Conservation (phyloP, 2,113 vertebrate species). For the Neogobius melanostomus region DNA sequence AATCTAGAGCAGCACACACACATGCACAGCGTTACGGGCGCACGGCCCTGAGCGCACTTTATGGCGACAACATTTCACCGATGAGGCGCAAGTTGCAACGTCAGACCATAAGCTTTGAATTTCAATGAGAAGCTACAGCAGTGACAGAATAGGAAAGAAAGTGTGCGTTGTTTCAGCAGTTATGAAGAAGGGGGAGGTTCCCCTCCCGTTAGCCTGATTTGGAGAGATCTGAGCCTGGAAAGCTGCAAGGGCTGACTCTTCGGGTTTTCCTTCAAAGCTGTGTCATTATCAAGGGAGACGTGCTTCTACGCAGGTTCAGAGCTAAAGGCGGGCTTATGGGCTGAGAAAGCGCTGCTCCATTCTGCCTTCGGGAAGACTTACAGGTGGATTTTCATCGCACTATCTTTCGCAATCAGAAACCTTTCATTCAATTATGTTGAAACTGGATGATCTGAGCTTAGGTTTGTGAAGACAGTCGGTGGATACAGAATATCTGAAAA, state of each 20-base stretch:
- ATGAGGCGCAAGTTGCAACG: slow-evolving; percentile 60
- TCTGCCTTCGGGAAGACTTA: slow-evolving; percentile 22
- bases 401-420: slow-evolving; percentile 25
- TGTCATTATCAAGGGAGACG: slow-evolving; percentile 43
- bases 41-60: slow-evolving; percentile 36
- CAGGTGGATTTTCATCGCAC: slow-evolving; percentile 45
- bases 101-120: slow-evolving; percentile 47
- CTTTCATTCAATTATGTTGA: slow-evolving; percentile 37
- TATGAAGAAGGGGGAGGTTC: slow-evolving; percentile 46
- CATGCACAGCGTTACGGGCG: slow-evolving; percentile 13
- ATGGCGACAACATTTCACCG: slow-evolving; percentile 50
- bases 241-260: slow-evolving; percentile 41
- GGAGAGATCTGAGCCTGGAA: slow-evolving; percentile 52
- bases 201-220: slow-evolving; percentile 20
- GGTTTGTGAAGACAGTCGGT: neutral
- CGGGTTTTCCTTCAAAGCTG: slow-evolving; percentile 55
- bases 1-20: slow-evolving; percentile 68
- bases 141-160: slow-evolving; percentile 42
- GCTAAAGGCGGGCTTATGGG: slow-evolving; percentile 32
- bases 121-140: slow-evolving; percentile 30
- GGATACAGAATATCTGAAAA: neutral
- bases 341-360: slow-evolving; percentile 19
- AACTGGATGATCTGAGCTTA: slow-evolving; percentile 14
- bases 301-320: slow-evolving; percentile 39
- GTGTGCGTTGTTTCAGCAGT: slow-evolving; percentile 62